Percentiles rank a stretch among this genome's conserved stretches.
Evolutionary conservation across 37 sponge, comb jelly and placozoan species (phyloP).

Genomic region (Eunapius fragilis): DNA sequence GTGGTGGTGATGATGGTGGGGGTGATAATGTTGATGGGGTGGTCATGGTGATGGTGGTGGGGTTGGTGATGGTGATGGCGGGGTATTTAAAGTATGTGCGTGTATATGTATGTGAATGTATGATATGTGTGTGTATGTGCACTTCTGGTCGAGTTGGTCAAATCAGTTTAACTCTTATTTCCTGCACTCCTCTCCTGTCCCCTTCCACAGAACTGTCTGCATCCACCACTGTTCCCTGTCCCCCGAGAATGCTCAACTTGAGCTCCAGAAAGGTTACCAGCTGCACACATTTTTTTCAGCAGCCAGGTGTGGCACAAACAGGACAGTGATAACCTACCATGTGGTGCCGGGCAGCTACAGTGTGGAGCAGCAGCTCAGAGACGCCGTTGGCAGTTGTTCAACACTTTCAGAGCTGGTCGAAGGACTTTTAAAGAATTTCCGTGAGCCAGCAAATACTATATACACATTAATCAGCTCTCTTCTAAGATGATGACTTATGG

Average conservation of each 20-base stretch:
- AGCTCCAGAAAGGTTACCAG: slow-evolving; percentile 12
- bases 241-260: slow-evolving; percentile 83
- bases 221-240: slow-evolving; percentile 72
- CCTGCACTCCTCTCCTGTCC: neutral
- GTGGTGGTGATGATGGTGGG: neutral
- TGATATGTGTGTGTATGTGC: neutral
- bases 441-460: neutral
- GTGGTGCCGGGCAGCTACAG: slow-evolving; percentile 24
- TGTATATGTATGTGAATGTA: neutral
- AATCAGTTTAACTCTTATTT: neutral
- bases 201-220: slow-evolving; percentile 71
- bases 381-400: slow-evolving; percentile 8
- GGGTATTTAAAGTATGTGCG: neutral
- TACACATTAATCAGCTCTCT: neutral
- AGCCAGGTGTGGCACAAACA: slow-evolving; percentile 29
- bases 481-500: neutral
- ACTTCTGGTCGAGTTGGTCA: neutral
- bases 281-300: slow-evolving; percentile 70
- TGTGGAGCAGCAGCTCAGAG: slow-evolving; percentile 43
- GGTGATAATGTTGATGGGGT: too few species aligned
- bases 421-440: neutral
- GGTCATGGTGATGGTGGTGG: neutral
- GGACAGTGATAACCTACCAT: slow-evolving; percentile 63
- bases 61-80: neutral
- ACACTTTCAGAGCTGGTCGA: slow-evolving; percentile 31